These are phyloP conservation scores for Molossus alvarezi DNA, from an alignment of 2,797 vertebrate species.

Conservation along the genomic window DNA sequence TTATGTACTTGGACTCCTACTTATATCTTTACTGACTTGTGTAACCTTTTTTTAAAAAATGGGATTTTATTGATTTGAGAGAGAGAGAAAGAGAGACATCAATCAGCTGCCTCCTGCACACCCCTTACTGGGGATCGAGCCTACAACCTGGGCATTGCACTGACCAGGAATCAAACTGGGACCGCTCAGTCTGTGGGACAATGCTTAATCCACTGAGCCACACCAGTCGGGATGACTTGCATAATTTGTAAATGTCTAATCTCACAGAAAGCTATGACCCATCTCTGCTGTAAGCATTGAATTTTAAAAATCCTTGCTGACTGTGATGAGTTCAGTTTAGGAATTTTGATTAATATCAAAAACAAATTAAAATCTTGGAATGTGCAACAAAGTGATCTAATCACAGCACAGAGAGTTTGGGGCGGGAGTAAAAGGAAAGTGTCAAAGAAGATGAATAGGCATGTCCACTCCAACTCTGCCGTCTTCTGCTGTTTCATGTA, in stretches of 20 bases:
- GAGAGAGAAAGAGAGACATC: no score
- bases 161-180: no score
- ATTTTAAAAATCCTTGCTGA: conserved; percentile 12
- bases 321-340: not conserved
- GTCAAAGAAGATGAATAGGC: not conserved
- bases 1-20: not conserved
- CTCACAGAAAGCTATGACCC: not conserved
- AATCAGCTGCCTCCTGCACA: no score
- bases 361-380: conserved; percentile 21
- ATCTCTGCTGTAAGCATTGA: not conserved
- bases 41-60: no score
- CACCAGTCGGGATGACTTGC: not conserved
- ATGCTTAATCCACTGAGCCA: no score
- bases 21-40: not conserved
- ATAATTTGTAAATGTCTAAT: not conserved
- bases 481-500: no score
- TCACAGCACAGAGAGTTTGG: not conserved
- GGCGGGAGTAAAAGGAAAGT: not conserved
- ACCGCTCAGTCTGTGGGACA: no score
- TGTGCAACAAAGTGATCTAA: not conserved
- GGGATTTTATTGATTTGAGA: no score
- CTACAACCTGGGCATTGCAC: no score
- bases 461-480: not conserved
- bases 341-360: conserved; percentile 58
- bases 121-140: no score